Conservation (phyloP, 1,140 invertebrate species). For the Listronotus bonariensis region DNA sequence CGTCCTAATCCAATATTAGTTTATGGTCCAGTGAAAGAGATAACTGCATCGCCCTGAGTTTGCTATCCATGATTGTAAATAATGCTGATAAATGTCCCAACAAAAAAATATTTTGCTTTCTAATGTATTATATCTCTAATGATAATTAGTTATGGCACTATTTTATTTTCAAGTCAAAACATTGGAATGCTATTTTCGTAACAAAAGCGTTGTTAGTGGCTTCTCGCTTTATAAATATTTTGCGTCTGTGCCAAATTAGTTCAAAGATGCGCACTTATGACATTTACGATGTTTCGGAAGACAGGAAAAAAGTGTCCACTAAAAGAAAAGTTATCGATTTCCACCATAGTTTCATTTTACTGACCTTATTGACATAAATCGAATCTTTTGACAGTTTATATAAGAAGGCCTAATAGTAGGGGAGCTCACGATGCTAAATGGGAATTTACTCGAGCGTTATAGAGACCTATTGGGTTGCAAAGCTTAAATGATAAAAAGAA, state of each 20-base stretch:
- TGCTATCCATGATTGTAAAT: no score
- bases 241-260: conserved; percentile 41
- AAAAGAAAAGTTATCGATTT: background rate
- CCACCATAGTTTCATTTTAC: conserved; percentile 1
- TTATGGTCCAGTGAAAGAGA: no score
- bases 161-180: conserved; percentile 1
- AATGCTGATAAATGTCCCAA: no score
- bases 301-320: conserved; percentile 24
- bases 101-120: background rate
- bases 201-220: conserved; percentile 15
- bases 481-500: no score
- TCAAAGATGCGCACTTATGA: conserved; percentile 42
- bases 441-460: no score
- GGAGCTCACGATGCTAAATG: no score
- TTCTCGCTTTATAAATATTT: conserved; percentile 28
- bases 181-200: conserved; percentile 13
- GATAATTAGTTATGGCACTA: background rate
- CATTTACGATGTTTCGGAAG: conserved; percentile 37
- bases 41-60: no score
- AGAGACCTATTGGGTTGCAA: no score
- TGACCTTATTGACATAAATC: no score
- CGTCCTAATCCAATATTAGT: no score
- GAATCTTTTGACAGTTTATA: no score
- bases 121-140: background rate
- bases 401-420: no score